A percentile compares a stretch with the other conserved stretches of the same genome.
These are phyloP conservation scores for Patella ulyssiponensis DNA, from an alignment of 2,888 invertebrate species.

Conservation along the genomic window DNA sequence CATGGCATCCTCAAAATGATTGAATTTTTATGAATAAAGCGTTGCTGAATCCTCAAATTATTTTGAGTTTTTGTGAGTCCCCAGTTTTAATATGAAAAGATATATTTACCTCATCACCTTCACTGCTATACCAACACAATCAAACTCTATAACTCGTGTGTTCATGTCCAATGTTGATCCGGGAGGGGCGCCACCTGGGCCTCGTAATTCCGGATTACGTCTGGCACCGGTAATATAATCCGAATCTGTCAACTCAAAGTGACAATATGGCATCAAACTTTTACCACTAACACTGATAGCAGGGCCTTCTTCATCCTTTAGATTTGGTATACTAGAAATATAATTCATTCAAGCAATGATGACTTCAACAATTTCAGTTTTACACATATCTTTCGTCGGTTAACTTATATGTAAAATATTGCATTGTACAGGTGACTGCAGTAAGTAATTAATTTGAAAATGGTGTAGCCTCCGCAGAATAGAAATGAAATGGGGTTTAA, in stretches of 20 bases:
- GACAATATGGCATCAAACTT: slow-evolving; percentile 80
- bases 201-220: slow-evolving; percentile 69
- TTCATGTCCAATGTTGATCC: slow-evolving; percentile 73
- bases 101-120: slow-evolving; percentile 56
- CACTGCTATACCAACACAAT: slow-evolving; percentile 78
- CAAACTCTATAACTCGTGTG: slow-evolving; percentile 79
- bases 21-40: too few species aligned
- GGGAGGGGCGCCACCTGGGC: slow-evolving; percentile 67
- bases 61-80: too few species aligned
- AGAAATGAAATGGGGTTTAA: too few species aligned
- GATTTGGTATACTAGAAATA: slow-evolving; percentile 65
- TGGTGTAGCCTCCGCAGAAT: too few species aligned
- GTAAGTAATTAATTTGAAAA: too few species aligned
- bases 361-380: too few species aligned
- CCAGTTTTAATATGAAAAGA: background rate
- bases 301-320: slow-evolving; percentile 64
- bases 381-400: too few species aligned
- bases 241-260: slow-evolving; percentile 80
- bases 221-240: slow-evolving; percentile 76
- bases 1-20: too few species aligned
- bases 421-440: too few species aligned
- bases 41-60: too few species aligned
- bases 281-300: slow-evolving; percentile 75
- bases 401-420: too few species aligned
- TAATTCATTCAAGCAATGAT: too few species aligned